phyloP scores from a whole-genome alignment of 2,797 vertebrate genomes.

The Lepilemur septentrionalis region DNA sequence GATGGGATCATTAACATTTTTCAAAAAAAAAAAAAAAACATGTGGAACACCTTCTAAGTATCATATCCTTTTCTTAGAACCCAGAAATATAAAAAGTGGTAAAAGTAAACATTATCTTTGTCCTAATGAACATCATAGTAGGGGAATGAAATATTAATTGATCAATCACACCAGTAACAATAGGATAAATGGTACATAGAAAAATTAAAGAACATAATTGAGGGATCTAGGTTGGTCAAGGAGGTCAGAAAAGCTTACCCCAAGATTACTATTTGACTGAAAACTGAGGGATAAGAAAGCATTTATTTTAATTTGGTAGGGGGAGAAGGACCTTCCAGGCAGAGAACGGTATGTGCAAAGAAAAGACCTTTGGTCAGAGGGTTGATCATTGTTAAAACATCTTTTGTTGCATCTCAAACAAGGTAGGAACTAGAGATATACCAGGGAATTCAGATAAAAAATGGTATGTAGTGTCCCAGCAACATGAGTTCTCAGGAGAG shows the following conservation, averaged over 20 bases:
- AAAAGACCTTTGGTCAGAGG: neutral
- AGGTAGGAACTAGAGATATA: neutral
- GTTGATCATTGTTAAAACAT: neutral
- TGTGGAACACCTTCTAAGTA: neutral
- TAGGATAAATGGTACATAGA: neutral
- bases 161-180: neutral
- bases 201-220: neutral
- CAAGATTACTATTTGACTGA: neutral
- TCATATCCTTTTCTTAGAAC: neutral
- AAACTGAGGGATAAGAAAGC: neutral
- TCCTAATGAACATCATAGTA: neutral
- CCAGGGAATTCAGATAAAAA: neutral
- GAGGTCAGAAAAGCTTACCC: neutral
- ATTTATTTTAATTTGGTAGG: neutral
- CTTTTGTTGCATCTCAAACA: neutral
- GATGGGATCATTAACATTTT: neutral
- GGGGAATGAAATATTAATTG: neutral
- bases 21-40: neutral
- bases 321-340: neutral
- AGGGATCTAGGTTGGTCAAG: neutral
- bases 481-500: neutral
- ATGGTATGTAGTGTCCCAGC: neutral
- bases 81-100: neutral
- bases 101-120: neutral
- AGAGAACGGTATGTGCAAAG: neutral